Conservation (phyloP, 2,113 vertebrate genomes). For the Microtus pennsylvanicus region DNA sequence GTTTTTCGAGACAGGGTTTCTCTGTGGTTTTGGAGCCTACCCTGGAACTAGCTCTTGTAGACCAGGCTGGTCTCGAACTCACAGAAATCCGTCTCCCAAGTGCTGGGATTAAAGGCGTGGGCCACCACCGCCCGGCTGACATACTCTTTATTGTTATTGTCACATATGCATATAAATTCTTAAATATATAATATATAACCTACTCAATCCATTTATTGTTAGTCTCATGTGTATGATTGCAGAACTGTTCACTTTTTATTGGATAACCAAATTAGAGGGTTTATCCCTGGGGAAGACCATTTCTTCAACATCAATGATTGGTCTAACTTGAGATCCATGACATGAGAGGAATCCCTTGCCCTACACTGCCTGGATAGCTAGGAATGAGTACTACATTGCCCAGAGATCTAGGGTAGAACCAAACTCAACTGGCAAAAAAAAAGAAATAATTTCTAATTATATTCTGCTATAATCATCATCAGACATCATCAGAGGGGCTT, state of each 20-base stretch:
- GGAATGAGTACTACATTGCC: not conserved
- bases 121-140: too few species aligned
- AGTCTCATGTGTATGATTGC: not conserved
- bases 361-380: not conserved
- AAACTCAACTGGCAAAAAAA: not conserved
- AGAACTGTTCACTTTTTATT: not conserved
- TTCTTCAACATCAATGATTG: not conserved
- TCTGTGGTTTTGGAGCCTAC: too few species aligned
- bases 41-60: too few species aligned
- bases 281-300: not conserved
- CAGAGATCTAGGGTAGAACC: not conserved
- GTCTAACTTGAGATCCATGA: not conserved
- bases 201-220: not conserved
- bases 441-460: not conserved
- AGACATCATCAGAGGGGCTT: not conserved
- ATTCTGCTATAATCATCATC: not conserved
- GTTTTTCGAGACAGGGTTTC: too few species aligned
- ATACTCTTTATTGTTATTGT: not conserved
- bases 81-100: too few species aligned
- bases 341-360: too few species aligned
- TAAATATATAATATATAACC: not conserved
- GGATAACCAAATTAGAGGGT: not conserved
- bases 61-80: too few species aligned
- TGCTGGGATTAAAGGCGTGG: too few species aligned
- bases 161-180: too few species aligned